Conservation (phyloP, 2,113 vertebrate species). For the human (Homo sapiens) region GRCh38 chr18:33412501-33413000, state of each 20-base stretch:
- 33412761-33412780: background rate
- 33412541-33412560: background rate
- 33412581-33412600: background rate
- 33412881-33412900: background rate
- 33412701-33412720: background rate
- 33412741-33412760: background rate
- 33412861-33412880: background rate
- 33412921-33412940: background rate
- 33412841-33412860: background rate
- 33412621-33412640: background rate
- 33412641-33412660: background rate
- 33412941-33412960: background rate
- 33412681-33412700: background rate
- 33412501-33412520: background rate
- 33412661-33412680: background rate
- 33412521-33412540: background rate
- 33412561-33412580: background rate
- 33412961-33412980: background rate
- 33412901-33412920: background rate
- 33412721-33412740: background rate
- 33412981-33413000: background rate
- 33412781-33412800: background rate
- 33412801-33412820: background rate
- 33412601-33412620: background rate
- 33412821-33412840: background rate